Evolutionary conservation across 2,888 invertebrate species (phyloP).

Genomic region (Mimachlamys varia): DNA sequence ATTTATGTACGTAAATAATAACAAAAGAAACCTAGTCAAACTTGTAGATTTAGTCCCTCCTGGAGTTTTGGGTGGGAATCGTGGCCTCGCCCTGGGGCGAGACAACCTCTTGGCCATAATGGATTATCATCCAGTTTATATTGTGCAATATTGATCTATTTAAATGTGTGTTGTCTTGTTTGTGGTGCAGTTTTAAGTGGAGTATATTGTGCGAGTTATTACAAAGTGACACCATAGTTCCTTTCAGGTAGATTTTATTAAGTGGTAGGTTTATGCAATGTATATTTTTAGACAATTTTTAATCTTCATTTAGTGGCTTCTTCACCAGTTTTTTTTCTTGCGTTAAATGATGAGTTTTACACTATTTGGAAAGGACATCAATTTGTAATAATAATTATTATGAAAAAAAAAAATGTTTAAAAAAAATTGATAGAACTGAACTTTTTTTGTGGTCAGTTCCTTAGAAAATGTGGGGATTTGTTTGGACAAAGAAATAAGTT

Average conservation of each 20-base stretch:
- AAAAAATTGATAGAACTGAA: constrained; percentile 24
- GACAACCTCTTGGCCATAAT: constrained; percentile 5
- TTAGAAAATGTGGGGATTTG: constrained; percentile 27
- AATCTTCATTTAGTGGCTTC: constrained; percentile 49
- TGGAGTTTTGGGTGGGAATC: not conserved
- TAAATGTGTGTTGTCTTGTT: constrained; percentile 52
- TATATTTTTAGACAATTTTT: constrained; percentile 51
- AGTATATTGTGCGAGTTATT: constrained; percentile 48
- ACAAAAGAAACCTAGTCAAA: constrained; percentile 35
- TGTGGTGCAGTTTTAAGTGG: constrained; percentile 56
- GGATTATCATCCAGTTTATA: constrained; percentile 46
- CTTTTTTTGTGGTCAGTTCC: constrained; percentile 33
- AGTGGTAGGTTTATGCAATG: constrained; percentile 48
- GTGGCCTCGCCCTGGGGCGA: constrained; percentile 1
- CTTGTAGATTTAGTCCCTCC: constrained; percentile 17
- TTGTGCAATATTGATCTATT: constrained; percentile 56
- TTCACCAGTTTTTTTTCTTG: constrained; percentile 36
- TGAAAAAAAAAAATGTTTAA: constrained; percentile 19
- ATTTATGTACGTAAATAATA: constrained; percentile 24
- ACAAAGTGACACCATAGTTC: constrained; percentile 41
- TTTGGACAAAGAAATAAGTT: constrained; percentile 2
- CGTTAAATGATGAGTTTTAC: constrained; percentile 28
- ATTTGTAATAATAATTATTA: constrained; percentile 19
- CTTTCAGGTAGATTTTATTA: constrained; percentile 45
- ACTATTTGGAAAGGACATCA: constrained; percentile 36